Evolutionary conservation across 2,888 invertebrate species (phyloP), one percentile per base, ranked within the genome.

Genomic region (Lycocerus yunnanus): DNA sequence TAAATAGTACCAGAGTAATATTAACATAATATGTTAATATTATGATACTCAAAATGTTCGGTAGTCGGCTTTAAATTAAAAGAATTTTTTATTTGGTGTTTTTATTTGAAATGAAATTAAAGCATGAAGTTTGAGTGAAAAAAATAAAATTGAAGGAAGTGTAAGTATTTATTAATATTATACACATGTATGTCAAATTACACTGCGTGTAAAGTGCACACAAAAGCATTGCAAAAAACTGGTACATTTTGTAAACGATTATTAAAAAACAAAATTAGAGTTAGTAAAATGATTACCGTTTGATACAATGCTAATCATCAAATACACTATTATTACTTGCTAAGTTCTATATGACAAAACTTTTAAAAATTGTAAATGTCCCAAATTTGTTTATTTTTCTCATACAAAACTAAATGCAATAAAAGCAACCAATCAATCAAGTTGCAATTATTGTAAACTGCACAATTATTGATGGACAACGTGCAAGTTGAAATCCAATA

Each of bases 141-240:
- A 18, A 63, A 63, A 63, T 18, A 63, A 18, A 16, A 18, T 63
- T 63, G 20, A 16, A 60, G 60, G 16, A 18, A 63, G 61, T 63
- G 61, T 63, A 63, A 63, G 61, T 63, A 72, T 80, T 82, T 79
- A 81, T 80, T 79, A 79, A 80, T 77, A 81, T 81, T 79, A 82
- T 82, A 83, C 82, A 83, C 75, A 71, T 79, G 82, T 82, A 81
- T 74, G 74, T 78, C 76, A 75, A 75, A 78, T 78, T 82, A 82
- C 84, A 84, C 84, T 81, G 83, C 81, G 84, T 84, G 84, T 81
- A 82, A 82, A 80, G 71, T 78, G 81, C 80, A 81, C 80, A 80
- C 74, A 79, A 75, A 76, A 82, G 83, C 84, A 83, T 81, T 83
- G 84, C 82, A 84, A 84, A 84, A 84, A 82, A 80, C 78, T 75